A percentile compares a stretch with the other conserved stretches of the same genome.
Conservation (phyloP, 2,797 vertebrate species). For the Diplodus sargus region DNA sequence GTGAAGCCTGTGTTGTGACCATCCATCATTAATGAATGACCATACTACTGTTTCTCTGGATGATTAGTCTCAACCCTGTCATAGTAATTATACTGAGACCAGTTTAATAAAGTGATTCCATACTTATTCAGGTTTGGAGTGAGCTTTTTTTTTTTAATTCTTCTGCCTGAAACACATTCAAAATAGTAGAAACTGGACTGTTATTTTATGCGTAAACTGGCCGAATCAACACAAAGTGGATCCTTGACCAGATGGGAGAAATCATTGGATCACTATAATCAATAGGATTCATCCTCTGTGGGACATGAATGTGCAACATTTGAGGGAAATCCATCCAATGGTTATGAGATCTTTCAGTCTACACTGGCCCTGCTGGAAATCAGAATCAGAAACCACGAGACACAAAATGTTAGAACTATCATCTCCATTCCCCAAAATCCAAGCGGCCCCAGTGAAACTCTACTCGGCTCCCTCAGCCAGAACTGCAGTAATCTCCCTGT, state of each 20-base stretch:
- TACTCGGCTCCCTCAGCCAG: neutral
- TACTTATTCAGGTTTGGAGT: constrained; percentile 40
- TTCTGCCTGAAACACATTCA: neutral
- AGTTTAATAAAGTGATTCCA: constrained; percentile 75
- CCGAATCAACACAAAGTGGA: no score
- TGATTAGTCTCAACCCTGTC: constrained; percentile 62
- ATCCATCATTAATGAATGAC: constrained; percentile 60
- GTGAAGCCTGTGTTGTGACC: constrained; percentile 45
- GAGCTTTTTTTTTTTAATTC: neutral
- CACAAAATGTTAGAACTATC: neutral
- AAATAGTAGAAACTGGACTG: neutral
- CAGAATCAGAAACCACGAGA: neutral
- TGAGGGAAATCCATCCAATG: neutral
- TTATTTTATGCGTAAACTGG: no score
- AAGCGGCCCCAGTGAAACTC: neutral
- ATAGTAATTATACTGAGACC: constrained; percentile 57
- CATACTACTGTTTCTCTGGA: constrained; percentile 77
- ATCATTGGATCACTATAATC: neutral
- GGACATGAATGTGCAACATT: neutral
- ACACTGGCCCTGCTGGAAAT: no score
- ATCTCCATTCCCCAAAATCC: neutral
- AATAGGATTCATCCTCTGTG: neutral
- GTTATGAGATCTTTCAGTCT: neutral
- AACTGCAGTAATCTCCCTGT: constrained; percentile 3
- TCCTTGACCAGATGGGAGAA: neutral